Base-by-base conservation (phyloP, 1,140 invertebrate species). In the Heliconius himera region DNA sequence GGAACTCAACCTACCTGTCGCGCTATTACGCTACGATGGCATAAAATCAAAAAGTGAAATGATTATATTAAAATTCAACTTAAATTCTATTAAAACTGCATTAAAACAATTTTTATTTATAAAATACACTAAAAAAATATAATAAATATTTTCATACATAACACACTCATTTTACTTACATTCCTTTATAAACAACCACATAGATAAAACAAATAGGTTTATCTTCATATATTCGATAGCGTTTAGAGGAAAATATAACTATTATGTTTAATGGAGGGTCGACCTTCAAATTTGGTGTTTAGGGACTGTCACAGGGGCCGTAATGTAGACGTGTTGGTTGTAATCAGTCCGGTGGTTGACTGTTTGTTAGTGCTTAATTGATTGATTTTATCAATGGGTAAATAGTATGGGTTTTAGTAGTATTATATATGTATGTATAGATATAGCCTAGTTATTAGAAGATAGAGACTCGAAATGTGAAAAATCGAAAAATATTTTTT, bases 261-360 rank as follows among this genome's bases (percentile, higher is more conserved):
- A 66, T 66, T 66, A 66, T 66, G 60, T 66, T 66, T 66, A 66
- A 66, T 66, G 26, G 60, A 66, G 60, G 60, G 60, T 66, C 60
- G 60, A 3, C 18, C 54, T 60, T 66, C 56, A 66, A 66, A 66
- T 66, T 66, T 29, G 22, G 60, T 66, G 60, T 66, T 66, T 66
- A 66, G 60, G 26, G 60, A 29, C 3, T 22, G 60, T 66, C 60
- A 66, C 60, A 66, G 26, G 26, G 60, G 60, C 29, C 60, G 60
- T 66, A 5, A 29, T 66, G 26, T 66, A 66, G 60, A 66, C 60
- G 26, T 3, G 60, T 66, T 26, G 16, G 26, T 29, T 66, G n/a
- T 66, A 66, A 66, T 66, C 60, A 66, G 60, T 26, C 29, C 9
- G 22, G 22, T 66, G 22, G 60, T 66, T 66, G 26, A 29, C 60